These are phyloP conservation scores for Aegotheles bennettii DNA, from an alignment of 2,113 vertebrate genomes.

Conservation along the genomic window DNA sequence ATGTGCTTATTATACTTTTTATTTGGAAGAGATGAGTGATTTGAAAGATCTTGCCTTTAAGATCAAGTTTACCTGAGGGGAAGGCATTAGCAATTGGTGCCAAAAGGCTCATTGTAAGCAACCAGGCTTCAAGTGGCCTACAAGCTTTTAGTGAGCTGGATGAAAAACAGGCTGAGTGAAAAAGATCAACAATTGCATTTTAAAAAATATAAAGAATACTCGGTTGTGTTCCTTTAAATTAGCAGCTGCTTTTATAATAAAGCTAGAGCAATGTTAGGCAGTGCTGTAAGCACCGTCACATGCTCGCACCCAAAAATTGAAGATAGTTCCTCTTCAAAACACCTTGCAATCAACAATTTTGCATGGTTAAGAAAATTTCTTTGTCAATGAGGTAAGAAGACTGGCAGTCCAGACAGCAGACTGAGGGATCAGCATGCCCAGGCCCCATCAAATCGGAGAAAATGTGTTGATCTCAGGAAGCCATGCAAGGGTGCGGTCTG, in stretches of 20 bases:
- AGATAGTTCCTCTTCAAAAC: neutral
- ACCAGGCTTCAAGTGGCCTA: neutral
- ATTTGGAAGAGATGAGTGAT: neutral
- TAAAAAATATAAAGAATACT: neutral
- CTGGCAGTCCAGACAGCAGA: fast-evolving
- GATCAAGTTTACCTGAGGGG: neutral
- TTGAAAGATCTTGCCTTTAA: neutral
- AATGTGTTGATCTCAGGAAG: neutral
- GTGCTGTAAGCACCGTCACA: neutral
- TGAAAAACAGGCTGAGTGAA: neutral
- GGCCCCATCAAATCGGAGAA: neutral
- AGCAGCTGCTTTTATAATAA: neutral
- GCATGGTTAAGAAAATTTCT: neutral
- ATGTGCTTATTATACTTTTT: neutral
- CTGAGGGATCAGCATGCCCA: fast-evolving
- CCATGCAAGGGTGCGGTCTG: neutral
- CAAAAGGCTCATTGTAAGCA: neutral
- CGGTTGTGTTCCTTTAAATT: neutral
- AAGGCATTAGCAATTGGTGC: neutral
- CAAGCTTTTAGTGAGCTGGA: neutral
- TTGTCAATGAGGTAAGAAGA: neutral
- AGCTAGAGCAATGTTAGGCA: neutral
- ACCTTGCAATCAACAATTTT: neutral
- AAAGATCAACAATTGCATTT: neutral
- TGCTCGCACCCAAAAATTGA: neutral